Conservation (phyloP, 1,140 invertebrate species). For the Medauroidea extradentata region DNA sequence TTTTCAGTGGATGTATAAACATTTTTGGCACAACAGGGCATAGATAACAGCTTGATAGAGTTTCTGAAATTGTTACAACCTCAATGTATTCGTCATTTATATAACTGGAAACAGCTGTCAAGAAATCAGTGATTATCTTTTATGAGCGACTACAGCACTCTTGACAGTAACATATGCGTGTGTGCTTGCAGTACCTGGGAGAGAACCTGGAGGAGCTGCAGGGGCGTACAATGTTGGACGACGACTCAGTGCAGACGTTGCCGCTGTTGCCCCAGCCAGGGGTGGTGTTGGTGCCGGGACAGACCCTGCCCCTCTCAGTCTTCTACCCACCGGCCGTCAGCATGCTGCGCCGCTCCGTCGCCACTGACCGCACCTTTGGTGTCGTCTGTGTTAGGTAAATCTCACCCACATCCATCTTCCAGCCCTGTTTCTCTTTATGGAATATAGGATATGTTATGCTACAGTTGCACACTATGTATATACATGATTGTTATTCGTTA, state of each 20-base stretch:
- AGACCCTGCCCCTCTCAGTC: slow-evolving; percentile 66
- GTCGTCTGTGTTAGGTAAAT: slow-evolving; percentile 43
- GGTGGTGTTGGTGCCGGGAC: slow-evolving; percentile 64
- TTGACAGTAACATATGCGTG: not conserved
- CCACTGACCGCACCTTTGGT: slow-evolving; percentile 58
- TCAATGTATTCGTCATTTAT: not conserved
- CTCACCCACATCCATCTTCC: no score
- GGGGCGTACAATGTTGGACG: slow-evolving; percentile 57
- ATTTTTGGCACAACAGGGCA: no score
- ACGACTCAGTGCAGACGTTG: slow-evolving; percentile 43
- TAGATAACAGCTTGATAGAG: no score
- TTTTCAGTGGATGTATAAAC: no score
- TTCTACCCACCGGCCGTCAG: slow-evolving; percentile 49
- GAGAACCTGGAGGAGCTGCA: slow-evolving; percentile 55
- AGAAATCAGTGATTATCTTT: not conserved
- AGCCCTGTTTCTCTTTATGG: no score
- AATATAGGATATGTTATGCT: no score
- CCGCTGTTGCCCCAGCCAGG: slow-evolving; percentile 56
- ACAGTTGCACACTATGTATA: no score
- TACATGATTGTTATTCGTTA: no score
- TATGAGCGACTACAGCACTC: not conserved
- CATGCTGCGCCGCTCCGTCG: slow-evolving; percentile 53
- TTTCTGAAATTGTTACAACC: no score
- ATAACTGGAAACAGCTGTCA: not conserved
- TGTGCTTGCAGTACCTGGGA: slow-evolving; percentile 55